Evolutionary conservation across 2,797 vertebrate species (phyloP).

Genomic region (Enteromius radiatus): DNA sequence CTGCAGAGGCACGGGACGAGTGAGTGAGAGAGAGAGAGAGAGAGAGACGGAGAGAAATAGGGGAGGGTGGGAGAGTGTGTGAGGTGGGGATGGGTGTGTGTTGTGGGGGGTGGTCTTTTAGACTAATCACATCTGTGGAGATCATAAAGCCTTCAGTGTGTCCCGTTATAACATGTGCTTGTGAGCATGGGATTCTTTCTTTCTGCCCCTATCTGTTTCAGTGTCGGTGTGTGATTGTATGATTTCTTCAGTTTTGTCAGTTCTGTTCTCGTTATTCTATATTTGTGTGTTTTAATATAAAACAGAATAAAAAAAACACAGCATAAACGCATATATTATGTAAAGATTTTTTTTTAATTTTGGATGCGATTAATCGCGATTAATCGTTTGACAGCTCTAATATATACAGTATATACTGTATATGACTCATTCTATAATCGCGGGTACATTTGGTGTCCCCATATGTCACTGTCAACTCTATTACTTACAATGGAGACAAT

Average conservation of each 20-base stretch:
- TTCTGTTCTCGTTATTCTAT: neutral
- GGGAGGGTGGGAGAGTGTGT: slow-evolving; percentile 15
- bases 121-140: slow-evolving; percentile 56
- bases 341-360: no score
- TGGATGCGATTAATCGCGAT: no score
- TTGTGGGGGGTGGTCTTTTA: slow-evolving; percentile 46
- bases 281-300: no score
- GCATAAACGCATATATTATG: no score
- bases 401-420: no score
- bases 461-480: no score
- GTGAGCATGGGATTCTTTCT: neutral
- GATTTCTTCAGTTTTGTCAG: slow-evolving; percentile 5
- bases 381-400: no score
- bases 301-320: no score
- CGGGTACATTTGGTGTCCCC: no score
- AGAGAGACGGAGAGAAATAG: slow-evolving; percentile 51
- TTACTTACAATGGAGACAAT: no score
- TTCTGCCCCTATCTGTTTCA: neutral
- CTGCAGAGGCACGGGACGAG: slow-evolving; percentile 72
- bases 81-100: slow-evolving; percentile 44
- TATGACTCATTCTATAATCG: no score
- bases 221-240: slow-evolving; percentile 2
- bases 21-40: slow-evolving; percentile 50
- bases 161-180: neutral
- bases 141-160: slow-evolving; percentile 48